Base-by-base conservation (phyloP, 2,888 invertebrate species). In the Machimus rusticus region DNA sequence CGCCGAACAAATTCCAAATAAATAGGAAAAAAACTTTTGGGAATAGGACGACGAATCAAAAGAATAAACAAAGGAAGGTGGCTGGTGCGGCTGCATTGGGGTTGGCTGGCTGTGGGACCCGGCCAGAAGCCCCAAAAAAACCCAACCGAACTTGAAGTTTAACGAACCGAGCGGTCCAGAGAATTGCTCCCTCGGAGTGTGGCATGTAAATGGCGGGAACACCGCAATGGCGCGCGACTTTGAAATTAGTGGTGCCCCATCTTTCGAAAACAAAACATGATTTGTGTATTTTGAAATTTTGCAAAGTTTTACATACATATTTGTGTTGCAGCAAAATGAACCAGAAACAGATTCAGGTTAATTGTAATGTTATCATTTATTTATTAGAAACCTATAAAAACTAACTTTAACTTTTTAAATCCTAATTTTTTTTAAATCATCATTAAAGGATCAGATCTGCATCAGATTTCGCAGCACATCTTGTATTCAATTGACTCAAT, bases 31-130 rank as follows among this genome's bases (percentile, higher is more conserved):
- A n/a, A 76, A 76, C 23, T 23, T 16, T 23, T 46, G 39, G 78
- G 43, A 78, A 78, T 23, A 66, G 66, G 66, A 23, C 66, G 78
- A 43, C 78, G 78, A 78, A 78, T 39, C 39, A 78, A 78, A 78
- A 39, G 43, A 39, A 78, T 43, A 78, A 78, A 34, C 37, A 39
- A 46, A 46, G 9, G 66, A 66, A 66, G 28, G 66, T 66, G 66
- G 28, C 28, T 66, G 23, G 66, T 23, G 66, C 2, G 66, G 23
- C 23, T 66, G 66, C 66, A 66, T 14, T 66, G 28, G 66, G 66
- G 66, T 66, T 66, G 66, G 66, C 9, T 23, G 66, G 12, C 23
- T 66, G 6, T 6, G 28, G 66, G 23, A 19, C 66, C 28, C 66
- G 66, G 16, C n/a, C 28, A 23, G 66, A 23, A 28, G 23, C 12